These are phyloP conservation scores for Oreochromis tanganicae DNA, from an alignment of 2,113 vertebrate species.

Conservation along the genomic window DNA sequence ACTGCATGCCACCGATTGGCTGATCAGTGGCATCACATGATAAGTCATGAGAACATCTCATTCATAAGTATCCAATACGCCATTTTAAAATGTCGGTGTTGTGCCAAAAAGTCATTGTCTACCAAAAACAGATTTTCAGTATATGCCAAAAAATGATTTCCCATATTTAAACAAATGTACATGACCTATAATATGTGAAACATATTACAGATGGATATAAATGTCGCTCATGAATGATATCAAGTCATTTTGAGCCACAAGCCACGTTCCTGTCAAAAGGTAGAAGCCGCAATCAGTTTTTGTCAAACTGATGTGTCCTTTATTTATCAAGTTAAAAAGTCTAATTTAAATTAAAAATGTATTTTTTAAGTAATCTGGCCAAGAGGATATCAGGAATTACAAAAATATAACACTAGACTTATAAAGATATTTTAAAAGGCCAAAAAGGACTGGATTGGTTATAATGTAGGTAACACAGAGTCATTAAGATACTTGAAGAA, in stretches of 20 bases:
- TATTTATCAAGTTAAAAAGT: background rate
- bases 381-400: background rate
- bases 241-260: background rate
- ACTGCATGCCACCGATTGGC: background rate
- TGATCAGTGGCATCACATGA: background rate
- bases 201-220: background rate
- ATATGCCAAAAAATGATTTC: background rate
- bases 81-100: background rate
- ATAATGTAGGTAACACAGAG: background rate
- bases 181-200: background rate
- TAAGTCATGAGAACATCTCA: background rate
- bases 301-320: background rate
- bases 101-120: background rate
- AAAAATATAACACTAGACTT: background rate
- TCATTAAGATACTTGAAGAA: background rate
- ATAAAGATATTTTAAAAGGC: background rate
- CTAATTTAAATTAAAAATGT: background rate
- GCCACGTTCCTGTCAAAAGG: background rate
- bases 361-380: background rate
- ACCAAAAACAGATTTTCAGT: background rate
- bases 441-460: no score
- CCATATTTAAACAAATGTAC: background rate
- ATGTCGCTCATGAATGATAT: background rate
- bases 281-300: background rate
- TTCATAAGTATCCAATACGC: rapidly evolving